These are phyloP conservation scores for Nomada flava DNA, from an alignment of 2,888 invertebrate genomes.

Conservation along the genomic window DNA sequence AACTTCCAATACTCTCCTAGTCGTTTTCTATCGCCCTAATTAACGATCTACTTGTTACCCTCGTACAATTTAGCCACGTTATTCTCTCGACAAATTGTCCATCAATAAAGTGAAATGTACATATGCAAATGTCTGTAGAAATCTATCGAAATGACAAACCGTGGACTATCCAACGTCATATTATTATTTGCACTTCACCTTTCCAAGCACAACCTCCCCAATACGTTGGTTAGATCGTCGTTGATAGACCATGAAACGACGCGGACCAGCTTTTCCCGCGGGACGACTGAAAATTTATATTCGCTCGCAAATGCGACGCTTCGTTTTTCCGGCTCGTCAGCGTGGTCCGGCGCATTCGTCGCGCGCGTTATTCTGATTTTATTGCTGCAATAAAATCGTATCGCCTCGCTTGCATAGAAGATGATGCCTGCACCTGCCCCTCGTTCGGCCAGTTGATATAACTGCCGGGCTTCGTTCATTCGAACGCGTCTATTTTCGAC, in stretches of 20 bases:
- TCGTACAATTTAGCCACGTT: too few relatives aligned
- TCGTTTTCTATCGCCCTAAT: too few relatives aligned
- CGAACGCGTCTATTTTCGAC: constrained; percentile 50
- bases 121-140: too few relatives aligned
- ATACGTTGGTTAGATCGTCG: constrained; percentile 54
- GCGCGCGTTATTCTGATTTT: constrained; percentile 58
- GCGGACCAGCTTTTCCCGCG: constrained; percentile 4
- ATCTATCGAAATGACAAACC: background rate
- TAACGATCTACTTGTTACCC: too few relatives aligned
- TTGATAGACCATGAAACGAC: constrained; percentile 37
- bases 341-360: constrained; percentile 19
- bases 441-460: constrained; percentile 56
- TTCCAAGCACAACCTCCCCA: background rate
- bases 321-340: constrained; percentile 46
- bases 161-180: too few relatives aligned
- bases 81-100: too few relatives aligned
- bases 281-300: constrained; percentile 58
- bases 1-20: too few relatives aligned
- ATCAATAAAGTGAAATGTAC: too few relatives aligned
- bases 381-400: constrained; percentile 58
- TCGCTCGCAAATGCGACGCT: constrained; percentile 42
- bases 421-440: constrained; percentile 61
- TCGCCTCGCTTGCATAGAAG: constrained; percentile 45
- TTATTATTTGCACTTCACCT: background rate
- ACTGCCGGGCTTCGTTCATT: constrained; percentile 24